Evolutionary conservation across 2,888 invertebrate species (phyloP), one percentile per base, ranked within the genome.

Genomic region (Agriopis leucophaearia): DNA sequence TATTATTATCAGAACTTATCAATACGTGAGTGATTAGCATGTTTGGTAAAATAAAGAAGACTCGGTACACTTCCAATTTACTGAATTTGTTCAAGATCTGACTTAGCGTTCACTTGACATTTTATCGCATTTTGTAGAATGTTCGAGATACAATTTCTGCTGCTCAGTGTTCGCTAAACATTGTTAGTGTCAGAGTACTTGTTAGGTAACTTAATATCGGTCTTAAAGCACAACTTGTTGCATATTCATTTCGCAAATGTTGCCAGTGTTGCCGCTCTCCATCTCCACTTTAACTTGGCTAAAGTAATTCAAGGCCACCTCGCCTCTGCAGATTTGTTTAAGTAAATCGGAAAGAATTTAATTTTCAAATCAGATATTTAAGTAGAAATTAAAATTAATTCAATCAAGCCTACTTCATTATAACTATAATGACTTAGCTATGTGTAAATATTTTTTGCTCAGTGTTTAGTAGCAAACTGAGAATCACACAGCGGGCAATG

Each of bases 241-340:
- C 77, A 81, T 80, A 80, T 79, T 77, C 75, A 79, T 77, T 71
- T 70, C 38, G 50, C 63, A 74, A 74, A 73, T 73, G 67, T 63
- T 74, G 71, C 63, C 50, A 65, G 63, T 62, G 18, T 18, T 40
- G 40, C 44, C 42, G 50, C 63, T 59, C 64, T 4, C 51, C 13
- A 27, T 27, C 27, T 40, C 44, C 38, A 27, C 27, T 27, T 51
- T 50, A 69, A 71, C 68, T 68, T 48, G 18, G 47, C 57, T 66
- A 63, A 66, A 66, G 47, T 65, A 68, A 72, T 72, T 72, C 62
- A 69, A 70, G 65, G 57, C 48, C 63, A 60, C 58, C 57, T 52
- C 45, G 62, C 50, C 64, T 65, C 63, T 54, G 57, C 15, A 59
- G 55, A 66, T 68, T 59, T 52, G 50, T 58, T 69, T 59, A 10